Base-by-base conservation (phyloP, 1,140 invertebrate genomes). In the Drosophila obscura region DNA sequence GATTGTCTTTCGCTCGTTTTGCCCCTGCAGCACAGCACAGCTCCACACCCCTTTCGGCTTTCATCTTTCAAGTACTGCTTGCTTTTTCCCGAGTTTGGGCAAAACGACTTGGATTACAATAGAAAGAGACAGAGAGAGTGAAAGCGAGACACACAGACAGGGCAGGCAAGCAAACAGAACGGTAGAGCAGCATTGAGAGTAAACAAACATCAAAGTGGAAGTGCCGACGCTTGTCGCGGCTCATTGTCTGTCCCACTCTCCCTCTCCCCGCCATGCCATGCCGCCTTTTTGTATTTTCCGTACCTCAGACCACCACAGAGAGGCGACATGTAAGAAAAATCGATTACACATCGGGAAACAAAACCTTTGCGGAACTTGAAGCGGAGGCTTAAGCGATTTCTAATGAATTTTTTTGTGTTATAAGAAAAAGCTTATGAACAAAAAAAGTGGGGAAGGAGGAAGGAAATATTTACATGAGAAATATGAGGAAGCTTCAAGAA, bases 61-160 rank as follows among this genome's bases (percentile, higher is more conserved):
- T 66, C 64, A 67, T 69, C 66, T 69, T 41, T 69, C 24, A 7
- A 69, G 41, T 56, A 50, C 65, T 53, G 63, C 31, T 39, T 13
- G 35, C 35, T 39, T 31, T 39, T 39, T 39, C 4, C 35, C 65
- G 49, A 66, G 65, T 68, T 66, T 66, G 62, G 49, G 62, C 65
- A 66, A 55, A 48, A 44, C 50, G 63, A 69, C 64, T 69, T 69
- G 51, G 67, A 69, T 69, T 69, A 69, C 66, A 69, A 69, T 49
- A 45, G 48, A 39, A 13, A 26, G 60, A 52, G 22, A 52, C 31
- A 28, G 62, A 5, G 11, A 39, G 26, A 28, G 31, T 28, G 7
- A 19, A 19, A 19, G 7, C 7, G 28, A 8, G 7, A 35, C 31
- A 35, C 9, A 11, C 9, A 9, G 31, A 35, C 31, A 11, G 31